phyloP scores from a whole-genome alignment of 2,797 vertebrate species.

The Pseudotriccus pelzelni region DNA sequence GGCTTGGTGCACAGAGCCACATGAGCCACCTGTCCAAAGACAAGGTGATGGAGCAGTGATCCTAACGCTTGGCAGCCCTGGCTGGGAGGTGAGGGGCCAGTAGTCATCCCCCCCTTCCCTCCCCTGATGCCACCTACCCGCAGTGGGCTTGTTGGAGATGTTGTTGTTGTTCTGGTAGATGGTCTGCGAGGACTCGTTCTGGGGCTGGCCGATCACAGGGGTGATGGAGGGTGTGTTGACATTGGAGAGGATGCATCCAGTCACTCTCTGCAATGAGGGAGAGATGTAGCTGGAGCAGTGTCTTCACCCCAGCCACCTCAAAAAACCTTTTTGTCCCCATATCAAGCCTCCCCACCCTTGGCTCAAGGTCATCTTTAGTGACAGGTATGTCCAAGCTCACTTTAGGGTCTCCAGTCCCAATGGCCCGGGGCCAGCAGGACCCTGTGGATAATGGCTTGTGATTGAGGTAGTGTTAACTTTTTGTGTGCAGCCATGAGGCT shows the following conservation, averaged over 20 bases:
- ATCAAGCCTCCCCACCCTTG: fast-evolving
- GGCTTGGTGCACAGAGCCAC: not conserved
- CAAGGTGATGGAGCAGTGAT: not conserved
- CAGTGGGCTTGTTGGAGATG: constrained; percentile 83
- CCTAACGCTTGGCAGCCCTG: not conserved
- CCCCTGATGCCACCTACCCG: constrained; percentile 72
- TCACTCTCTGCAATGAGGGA: constrained; percentile 85
- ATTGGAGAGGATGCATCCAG: constrained; percentile 96
- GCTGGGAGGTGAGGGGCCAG: not conserved
- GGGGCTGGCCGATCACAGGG: constrained; percentile 94
- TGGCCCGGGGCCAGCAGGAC: not conserved
- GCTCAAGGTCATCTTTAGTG: not conserved
- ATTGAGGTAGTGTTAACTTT: not conserved
- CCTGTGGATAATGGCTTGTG: fast-evolving
- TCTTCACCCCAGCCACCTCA: not conserved
- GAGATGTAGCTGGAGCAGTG: not conserved
- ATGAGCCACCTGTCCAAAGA: not conserved
- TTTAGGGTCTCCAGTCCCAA: not conserved
- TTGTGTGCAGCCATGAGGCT: not conserved
- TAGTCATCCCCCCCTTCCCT: not conserved
- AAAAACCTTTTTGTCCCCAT: not conserved
- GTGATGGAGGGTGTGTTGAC: constrained; percentile 95
- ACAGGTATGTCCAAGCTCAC: not conserved
- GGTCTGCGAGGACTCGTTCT: constrained; percentile 85
- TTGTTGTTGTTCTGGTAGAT: constrained; percentile 89